phyloP scores from a whole-genome alignment of 2,797 vertebrate genomes.

The Rhinogobio ventralis region DNA sequence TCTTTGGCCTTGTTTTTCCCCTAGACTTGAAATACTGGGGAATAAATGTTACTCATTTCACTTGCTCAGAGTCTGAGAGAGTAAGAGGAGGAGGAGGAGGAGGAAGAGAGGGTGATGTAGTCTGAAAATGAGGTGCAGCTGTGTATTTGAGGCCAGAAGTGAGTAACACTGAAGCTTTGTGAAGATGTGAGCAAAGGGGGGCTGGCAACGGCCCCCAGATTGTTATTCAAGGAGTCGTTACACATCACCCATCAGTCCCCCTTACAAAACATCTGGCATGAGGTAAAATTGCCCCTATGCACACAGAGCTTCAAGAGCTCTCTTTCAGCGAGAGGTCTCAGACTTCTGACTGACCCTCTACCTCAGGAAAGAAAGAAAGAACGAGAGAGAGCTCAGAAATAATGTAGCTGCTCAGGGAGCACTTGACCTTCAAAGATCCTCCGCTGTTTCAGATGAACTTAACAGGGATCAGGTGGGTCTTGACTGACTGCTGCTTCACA shows the following conservation, averaged over 20 bases:
- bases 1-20: constrained; percentile 75
- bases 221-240: constrained; percentile 52
- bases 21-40: constrained; percentile 27
- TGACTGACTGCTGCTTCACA: constrained; percentile 54
- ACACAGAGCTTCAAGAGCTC: constrained; percentile 35
- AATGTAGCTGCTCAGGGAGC: constrained; percentile 60
- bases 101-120: constrained; percentile 27
- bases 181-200: constrained; percentile 29
- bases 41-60: constrained; percentile 52
- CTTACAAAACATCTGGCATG: constrained; percentile 51
- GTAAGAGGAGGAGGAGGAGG: constrained; percentile 28
- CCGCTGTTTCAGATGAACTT: constrained; percentile 71
- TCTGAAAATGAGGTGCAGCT: constrained; percentile 58
- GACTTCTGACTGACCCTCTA: constrained; percentile 34
- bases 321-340: constrained; percentile 29
- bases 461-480: constrained; percentile 65
- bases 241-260: constrained; percentile 33
- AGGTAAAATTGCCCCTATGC: constrained; percentile 37
- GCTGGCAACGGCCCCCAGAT: constrained; percentile 34
- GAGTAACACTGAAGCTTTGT: constrained; percentile 46
- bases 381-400: constrained; percentile 31
- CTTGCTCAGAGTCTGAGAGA: neutral
- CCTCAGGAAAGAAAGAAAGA: constrained; percentile 21
- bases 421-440: constrained; percentile 76
- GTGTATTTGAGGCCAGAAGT: constrained; percentile 29